Evolutionary conservation across 1,140 invertebrate species (phyloP), one percentile per base, ranked within the genome.

Genomic region (Drosophila mauritiana): DNA sequence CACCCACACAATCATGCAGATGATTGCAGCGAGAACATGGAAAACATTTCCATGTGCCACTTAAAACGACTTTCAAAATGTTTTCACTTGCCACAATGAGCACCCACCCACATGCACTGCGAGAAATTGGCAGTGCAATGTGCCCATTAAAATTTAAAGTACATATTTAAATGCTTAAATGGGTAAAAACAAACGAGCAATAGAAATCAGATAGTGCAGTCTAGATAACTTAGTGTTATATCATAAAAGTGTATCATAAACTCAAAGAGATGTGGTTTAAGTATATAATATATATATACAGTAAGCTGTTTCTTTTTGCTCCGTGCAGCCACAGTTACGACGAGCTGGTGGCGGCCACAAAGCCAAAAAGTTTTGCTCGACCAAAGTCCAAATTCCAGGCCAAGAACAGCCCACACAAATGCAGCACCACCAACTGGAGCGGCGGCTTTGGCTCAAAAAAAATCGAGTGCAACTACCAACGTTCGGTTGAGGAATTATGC

Each of bases 61-160:
- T 84, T 75, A 67, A 76, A 81, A 81, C 78, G 55, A 86, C 82
- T 85, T 85, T 85, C 83, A 78, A 86, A 82, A 82, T 70, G 64
- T 82, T 85, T 85, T 86, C 82, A 85, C 82, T 85, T 82, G 75
- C 78, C 56, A 51, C 81, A 57, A 72, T 54, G 31, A 57, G 59
- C 67, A 43, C 68, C 43, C 68, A 57, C 70, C 64, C 80, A 75
- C 80, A 73, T 61, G 15, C 61, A 68, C 64, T 8, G 59, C 2
- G 27, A 42, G 25, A 59, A 58, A 46, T 1, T 46, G 4, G 0
- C 10, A 45, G 3, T 12, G 20, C 20, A 22, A 22, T 22, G 20
- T 22, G 3, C 3, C 20, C 20, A 22, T 22, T 22, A 0, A 22
- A 22, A 2, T 22, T 22, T 22, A 0, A 22, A 22, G 20, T 22